Conservation (phyloP, 2,797 vertebrate species). For the Sebastes trivittatus region DNA sequence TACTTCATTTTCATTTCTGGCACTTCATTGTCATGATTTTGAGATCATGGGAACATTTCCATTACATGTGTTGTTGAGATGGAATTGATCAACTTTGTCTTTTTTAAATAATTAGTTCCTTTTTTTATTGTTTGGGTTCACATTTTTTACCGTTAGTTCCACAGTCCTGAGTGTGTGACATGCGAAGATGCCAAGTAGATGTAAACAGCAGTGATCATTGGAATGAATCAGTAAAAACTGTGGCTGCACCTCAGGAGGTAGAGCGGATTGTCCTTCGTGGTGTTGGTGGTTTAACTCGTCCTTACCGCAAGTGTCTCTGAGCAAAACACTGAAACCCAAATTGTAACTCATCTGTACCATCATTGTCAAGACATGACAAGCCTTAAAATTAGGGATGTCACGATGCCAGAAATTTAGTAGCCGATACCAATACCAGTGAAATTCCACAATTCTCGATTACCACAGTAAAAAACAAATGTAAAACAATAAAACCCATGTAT, state of each 20-base stretch:
- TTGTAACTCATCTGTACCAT: not conserved
- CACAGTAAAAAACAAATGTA: too few species aligned
- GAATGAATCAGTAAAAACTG: not conserved
- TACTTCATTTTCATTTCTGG: not conserved
- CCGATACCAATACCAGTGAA: too few species aligned
- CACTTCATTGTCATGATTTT: not conserved
- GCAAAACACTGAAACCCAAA: not conserved
- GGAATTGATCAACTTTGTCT: not conserved
- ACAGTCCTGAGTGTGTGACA: not conserved
- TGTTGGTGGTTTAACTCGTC: not conserved
- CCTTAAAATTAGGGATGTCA: too few species aligned
- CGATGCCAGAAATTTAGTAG: too few species aligned
- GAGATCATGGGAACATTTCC: not conserved
- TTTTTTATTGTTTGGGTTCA: not conserved
- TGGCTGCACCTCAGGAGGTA: not conserved
- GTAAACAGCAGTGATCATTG: not conserved
- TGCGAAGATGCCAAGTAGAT: not conserved
- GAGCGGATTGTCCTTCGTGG: not conserved
- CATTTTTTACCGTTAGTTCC: not conserved
- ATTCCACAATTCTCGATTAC: too few species aligned
- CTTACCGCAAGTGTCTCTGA: not conserved
- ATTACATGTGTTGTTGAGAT: not conserved
- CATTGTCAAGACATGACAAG: not conserved
- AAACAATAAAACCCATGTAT: too few species aligned
- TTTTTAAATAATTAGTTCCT: not conserved